These are phyloP conservation scores for Temnothorax unifasciatus DNA, from an alignment of 2,888 invertebrate species.

Conservation along the genomic window DNA sequence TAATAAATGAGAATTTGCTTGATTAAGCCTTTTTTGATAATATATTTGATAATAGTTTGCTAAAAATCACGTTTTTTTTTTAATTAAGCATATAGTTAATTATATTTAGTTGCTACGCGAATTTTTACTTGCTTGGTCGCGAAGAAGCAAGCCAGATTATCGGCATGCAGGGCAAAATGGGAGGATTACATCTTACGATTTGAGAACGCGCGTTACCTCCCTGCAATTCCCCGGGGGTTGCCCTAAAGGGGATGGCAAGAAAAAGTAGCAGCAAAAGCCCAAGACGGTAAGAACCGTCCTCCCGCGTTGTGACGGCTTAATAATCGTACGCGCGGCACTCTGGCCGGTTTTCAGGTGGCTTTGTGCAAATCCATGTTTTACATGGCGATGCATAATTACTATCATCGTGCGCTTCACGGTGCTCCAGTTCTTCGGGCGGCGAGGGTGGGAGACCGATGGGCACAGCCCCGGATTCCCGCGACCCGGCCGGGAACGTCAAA, in stretches of 20 bases:
- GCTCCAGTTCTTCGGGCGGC: slow-evolving; percentile 79
- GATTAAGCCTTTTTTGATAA: neutral
- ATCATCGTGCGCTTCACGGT: slow-evolving; percentile 80
- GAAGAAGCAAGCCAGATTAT: slow-evolving; percentile 11
- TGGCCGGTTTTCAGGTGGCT: slow-evolving; percentile 64
- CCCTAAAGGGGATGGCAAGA: slow-evolving; percentile 30
- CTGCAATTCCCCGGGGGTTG: slow-evolving; percentile 28
- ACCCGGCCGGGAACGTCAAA: slow-evolving; percentile 71
- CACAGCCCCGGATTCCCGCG: slow-evolving; percentile 68
- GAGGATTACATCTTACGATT: slow-evolving; percentile 28
- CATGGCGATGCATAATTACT: slow-evolving; percentile 81
- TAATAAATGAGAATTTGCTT: slow-evolving; percentile 21
- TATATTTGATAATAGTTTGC: neutral
- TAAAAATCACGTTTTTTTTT: neutral
- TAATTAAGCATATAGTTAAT: neutral
- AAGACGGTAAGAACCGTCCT: slow-evolving; percentile 64
- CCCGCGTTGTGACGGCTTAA: slow-evolving; percentile 79
- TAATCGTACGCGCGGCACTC: slow-evolving; percentile 68
- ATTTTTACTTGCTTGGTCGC: neutral
- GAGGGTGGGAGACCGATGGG: slow-evolving; percentile 65
- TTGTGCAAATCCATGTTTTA: slow-evolving; percentile 79
- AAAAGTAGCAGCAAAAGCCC: slow-evolving; percentile 55
- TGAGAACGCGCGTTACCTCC: slow-evolving; percentile 26
- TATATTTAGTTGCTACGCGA: neutral
- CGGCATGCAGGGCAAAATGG: neutral